Conservation (phyloP, 2,888 invertebrate genomes). For the Plagiodera versicolora region DNA sequence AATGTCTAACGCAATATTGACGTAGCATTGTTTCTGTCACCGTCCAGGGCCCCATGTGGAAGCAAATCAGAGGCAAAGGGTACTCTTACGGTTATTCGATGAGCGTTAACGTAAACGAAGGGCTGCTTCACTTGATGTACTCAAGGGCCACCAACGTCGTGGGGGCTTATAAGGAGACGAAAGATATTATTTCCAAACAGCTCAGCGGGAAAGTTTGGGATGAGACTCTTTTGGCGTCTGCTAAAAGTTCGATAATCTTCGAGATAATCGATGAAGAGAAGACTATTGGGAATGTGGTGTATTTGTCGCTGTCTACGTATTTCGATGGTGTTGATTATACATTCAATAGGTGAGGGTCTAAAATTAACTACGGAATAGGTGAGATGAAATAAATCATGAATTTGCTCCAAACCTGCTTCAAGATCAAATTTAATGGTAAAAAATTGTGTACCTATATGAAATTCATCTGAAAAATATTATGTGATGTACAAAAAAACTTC, state of each 20-base stretch:
- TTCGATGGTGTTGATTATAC: slow-evolving; percentile 67
- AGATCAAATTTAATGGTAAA: too few species aligned
- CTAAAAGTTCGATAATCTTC: slow-evolving; percentile 84
- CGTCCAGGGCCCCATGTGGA: slow-evolving; percentile 84
- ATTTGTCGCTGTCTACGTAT: slow-evolving; percentile 72
- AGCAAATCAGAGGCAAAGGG: slow-evolving; percentile 82
- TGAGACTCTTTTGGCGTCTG: slow-evolving; percentile 75
- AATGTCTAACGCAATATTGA: too few species aligned
- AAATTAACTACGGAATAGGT: too few species aligned
- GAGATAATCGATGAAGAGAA: slow-evolving; percentile 82
- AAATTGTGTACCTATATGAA: too few species aligned
- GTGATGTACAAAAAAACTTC: too few species aligned
- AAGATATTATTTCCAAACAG: slow-evolving; percentile 70
- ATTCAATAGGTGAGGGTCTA: slow-evolving; percentile 67
- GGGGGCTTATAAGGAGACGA: slow-evolving; percentile 78
- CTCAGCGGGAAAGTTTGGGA: slow-evolving; percentile 69
- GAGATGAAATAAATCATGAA: too few species aligned
- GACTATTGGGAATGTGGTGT: slow-evolving; percentile 73
- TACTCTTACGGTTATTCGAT: slow-evolving; percentile 80
- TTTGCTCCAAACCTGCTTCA: too few species aligned
- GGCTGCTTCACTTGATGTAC: slow-evolving; percentile 71
- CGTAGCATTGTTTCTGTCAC: background rate
- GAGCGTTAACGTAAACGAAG: slow-evolving; percentile 66
- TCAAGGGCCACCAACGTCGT: slow-evolving; percentile 77
- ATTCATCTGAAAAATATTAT: too few species aligned